Percentiles rank a stretch among this genome's conserved stretches.
Conservation (phyloP, 2,888 invertebrate species). For the Oscheius sp. region DNA sequence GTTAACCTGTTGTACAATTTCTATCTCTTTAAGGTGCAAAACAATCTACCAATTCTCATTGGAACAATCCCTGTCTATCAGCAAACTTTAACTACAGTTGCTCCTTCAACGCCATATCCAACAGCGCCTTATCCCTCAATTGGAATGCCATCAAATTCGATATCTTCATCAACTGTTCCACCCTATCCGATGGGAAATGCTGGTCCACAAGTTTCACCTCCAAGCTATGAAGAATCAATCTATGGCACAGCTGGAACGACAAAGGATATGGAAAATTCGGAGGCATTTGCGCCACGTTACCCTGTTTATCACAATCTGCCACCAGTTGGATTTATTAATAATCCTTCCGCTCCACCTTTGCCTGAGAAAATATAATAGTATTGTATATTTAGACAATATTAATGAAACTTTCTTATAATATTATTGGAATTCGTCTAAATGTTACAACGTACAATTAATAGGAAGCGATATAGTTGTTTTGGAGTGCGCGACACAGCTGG, state of each 20-base stretch:
- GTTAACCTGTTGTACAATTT: too few relatives aligned
- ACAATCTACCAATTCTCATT: slow-evolving; percentile 24
- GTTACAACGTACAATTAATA: background rate
- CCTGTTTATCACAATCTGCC: slow-evolving; percentile 25
- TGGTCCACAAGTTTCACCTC: slow-evolving; percentile 8
- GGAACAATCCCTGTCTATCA: slow-evolving; percentile 33
- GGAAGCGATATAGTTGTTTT: slow-evolving; percentile 14
- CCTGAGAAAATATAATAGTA: background rate
- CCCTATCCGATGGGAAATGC: background rate
- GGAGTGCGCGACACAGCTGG: slow-evolving; percentile 18
- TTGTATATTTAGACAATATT: background rate
- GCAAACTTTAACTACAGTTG: background rate
- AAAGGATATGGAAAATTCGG: slow-evolving; percentile 15
- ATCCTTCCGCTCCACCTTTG: slow-evolving; percentile 3
- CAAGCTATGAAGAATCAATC: slow-evolving; percentile 24
- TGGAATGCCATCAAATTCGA: background rate
- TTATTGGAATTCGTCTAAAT: background rate
- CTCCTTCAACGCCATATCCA: background rate
- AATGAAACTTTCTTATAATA: too few relatives aligned
- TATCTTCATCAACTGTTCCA: background rate
- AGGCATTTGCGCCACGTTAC: slow-evolving; percentile 25
- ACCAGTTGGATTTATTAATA: too few relatives aligned
- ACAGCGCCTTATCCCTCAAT: background rate
- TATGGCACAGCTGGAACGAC: slow-evolving; percentile 27
- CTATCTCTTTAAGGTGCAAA: too few relatives aligned